phyloP scores from a whole-genome alignment of 2,113 vertebrate genomes.

The Colius striatus region DNA sequence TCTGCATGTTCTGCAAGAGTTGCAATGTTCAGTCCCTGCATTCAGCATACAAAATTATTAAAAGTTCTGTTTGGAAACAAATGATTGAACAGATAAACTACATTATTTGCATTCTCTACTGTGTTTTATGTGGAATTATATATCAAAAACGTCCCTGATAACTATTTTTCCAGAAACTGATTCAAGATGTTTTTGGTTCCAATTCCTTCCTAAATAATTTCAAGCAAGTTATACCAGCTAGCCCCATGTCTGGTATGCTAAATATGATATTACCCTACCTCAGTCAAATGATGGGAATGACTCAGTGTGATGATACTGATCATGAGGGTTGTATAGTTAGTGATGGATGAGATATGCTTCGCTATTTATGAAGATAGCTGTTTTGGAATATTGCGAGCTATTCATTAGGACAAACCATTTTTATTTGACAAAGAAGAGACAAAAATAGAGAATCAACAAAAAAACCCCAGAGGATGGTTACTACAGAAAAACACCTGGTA shows the following conservation, averaged over 20 bases:
- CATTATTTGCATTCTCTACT: background rate
- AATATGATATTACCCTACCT: background rate
- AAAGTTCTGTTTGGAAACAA: background rate
- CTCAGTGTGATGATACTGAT: background rate
- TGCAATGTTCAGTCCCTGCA: background rate
- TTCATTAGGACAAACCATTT: background rate
- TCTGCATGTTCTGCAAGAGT: background rate
- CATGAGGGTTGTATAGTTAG: accelerated
- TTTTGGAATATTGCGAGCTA: background rate
- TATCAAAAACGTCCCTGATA: background rate
- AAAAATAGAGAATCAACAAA: background rate
- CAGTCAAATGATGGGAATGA: background rate
- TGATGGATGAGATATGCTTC: background rate
- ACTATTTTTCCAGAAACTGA: background rate
- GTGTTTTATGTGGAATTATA: background rate
- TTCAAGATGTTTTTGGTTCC: background rate
- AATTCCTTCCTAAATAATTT: background rate
- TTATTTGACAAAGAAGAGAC: background rate
- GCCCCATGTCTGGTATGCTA: background rate
- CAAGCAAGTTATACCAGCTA: background rate
- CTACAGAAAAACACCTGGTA: background rate
- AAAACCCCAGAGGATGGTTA: background rate
- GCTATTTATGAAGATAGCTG: background rate
- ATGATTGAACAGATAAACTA: background rate
- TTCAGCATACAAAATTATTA: background rate